Evolutionary conservation across 2,797 vertebrate genomes (phyloP).

Genomic region (Xiphorhynchus erythropygius): DNA sequence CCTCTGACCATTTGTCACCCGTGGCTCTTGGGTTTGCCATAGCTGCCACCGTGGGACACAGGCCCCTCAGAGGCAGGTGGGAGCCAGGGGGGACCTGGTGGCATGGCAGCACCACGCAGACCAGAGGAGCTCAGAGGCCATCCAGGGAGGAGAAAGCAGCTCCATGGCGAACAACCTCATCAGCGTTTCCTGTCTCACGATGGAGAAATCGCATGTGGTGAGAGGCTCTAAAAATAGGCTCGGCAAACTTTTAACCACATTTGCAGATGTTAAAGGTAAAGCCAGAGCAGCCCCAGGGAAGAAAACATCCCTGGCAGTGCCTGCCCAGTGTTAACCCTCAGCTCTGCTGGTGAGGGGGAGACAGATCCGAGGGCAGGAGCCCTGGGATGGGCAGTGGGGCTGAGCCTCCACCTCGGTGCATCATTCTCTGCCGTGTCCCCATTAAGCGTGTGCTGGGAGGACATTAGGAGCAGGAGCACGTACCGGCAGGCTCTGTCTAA

Average conservation of each 20-base stretch:
- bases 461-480: slow-evolving; percentile 54
- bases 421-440: neutral
- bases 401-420: fast-evolving
- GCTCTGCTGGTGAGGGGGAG: fast-evolving
- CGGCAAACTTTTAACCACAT: slow-evolving; percentile 61
- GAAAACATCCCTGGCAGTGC: neutral
- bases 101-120: neutral
- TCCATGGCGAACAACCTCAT: slow-evolving; percentile 19
- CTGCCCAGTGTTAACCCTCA: neutral
- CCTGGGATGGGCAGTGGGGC: neutral
- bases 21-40: neutral
- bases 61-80: neutral
- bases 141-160: slow-evolving; percentile 29
- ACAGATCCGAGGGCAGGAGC: neutral
- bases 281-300: slow-evolving; percentile 2
- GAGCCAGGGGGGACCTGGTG: neutral
- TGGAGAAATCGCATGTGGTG: slow-evolving; percentile 54
- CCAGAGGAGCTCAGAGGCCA: neutral
- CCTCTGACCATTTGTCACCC: neutral
- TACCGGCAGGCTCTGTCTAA: slow-evolving; percentile 53
- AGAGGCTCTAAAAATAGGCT: slow-evolving; percentile 71
- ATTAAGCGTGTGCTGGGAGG: neutral
- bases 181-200: slow-evolving; percentile 66
- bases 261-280: slow-evolving; percentile 67
- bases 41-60: neutral